Percentiles rank a stretch among this genome's conserved stretches.
Evolutionary conservation across 1,140 invertebrate genomes (phyloP).

Genomic region (Probaryconus sp.): DNA sequence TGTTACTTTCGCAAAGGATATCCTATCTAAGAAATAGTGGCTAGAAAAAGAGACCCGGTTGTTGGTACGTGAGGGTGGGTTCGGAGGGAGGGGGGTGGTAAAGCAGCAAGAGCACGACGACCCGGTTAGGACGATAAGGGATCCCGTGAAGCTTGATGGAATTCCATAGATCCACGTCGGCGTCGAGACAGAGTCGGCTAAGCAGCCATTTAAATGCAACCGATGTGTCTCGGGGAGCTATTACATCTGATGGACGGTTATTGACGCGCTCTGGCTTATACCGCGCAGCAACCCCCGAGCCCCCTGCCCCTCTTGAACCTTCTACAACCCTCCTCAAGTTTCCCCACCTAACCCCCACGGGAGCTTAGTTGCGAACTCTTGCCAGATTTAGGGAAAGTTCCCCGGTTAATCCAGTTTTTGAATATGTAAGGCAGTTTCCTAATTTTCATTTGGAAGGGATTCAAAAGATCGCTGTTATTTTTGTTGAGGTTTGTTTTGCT

Average conservation of each 20-base stretch:
- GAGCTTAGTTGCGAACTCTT: conserved; percentile 61
- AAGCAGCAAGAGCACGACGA: conserved; percentile 68
- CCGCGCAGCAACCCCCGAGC: conserved; percentile 55
- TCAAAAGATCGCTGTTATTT: too few relatives aligned
- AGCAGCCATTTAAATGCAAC: conserved; percentile 80
- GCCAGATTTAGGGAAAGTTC: conserved; percentile 42
- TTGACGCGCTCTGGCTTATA: conserved; percentile 78
- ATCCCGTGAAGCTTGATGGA: conserved; percentile 77
- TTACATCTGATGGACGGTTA: conserved; percentile 79
- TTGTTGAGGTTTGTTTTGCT: too few relatives aligned
- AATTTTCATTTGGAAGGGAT: too few relatives aligned
- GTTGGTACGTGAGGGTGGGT: conserved; percentile 31
- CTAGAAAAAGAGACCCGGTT: conserved; percentile 43
- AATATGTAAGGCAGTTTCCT: too few relatives aligned
- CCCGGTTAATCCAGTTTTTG: too few relatives aligned
- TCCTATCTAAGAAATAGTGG: conserved; percentile 31
- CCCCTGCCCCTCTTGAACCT: conserved; percentile 23
- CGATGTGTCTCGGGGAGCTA: conserved; percentile 79
- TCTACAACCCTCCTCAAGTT: conserved; percentile 35
- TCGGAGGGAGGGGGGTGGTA: conserved; percentile 23
- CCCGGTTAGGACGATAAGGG: conserved; percentile 77
- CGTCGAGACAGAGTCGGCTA: conserved; percentile 79
- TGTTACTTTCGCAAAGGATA: conserved; percentile 25
- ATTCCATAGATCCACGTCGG: conserved; percentile 79
- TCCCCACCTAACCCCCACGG: conserved; percentile 54